Percentiles rank a stretch among this genome's conserved stretches.
These are phyloP conservation scores for Semnornis frantzii DNA, from an alignment of 2,113 vertebrate genomes.

Conservation along the genomic window DNA sequence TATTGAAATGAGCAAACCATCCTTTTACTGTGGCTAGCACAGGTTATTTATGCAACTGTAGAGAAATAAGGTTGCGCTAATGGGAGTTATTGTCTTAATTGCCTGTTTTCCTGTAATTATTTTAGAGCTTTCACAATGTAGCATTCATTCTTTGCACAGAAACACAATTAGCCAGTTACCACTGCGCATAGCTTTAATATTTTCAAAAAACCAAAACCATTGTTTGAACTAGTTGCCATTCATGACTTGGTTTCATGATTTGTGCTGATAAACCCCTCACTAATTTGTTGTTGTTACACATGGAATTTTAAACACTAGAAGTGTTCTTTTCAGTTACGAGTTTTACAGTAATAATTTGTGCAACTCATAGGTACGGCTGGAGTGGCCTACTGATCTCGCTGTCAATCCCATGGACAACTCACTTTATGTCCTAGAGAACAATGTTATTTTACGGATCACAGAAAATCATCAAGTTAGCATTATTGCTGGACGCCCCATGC, in stretches of 20 bases:
- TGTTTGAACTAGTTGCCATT: constrained; percentile 59
- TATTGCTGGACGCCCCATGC: constrained; percentile 97
- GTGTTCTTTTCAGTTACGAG: constrained; percentile 49
- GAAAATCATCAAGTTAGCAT: constrained; percentile 99
- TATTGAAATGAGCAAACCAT: constrained; percentile 7
- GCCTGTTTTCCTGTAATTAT: constrained; percentile 66
- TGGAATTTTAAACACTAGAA: constrained; percentile 67
- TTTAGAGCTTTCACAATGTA: constrained; percentile 59
- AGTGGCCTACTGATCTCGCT: constrained; percentile 98
- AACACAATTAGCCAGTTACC: constrained; percentile 55
- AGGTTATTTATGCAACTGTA: constrained; percentile 52
- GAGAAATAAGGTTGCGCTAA: constrained; percentile 49
- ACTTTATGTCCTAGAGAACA: constrained; percentile 97
- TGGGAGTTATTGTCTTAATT: constrained; percentile 71
- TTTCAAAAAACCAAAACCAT: background rate
- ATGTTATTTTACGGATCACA: constrained; percentile 97
- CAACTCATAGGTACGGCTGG: constrained; percentile 90
- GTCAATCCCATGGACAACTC: constrained; percentile 99
- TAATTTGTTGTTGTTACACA: constrained; percentile 65
- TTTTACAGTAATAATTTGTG: constrained; percentile 63
- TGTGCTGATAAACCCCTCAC: constrained; percentile 57
- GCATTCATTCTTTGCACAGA: constrained; percentile 45
- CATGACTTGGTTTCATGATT: constrained; percentile 50
- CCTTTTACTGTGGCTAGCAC: constrained; percentile 34
- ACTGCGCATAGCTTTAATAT: constrained; percentile 54